Percentiles rank a stretch among this genome's conserved stretches.
These are phyloP conservation scores for Macroteleia sp. DNA, from an alignment of 2,888 invertebrate genomes.

Conservation along the genomic window DNA sequence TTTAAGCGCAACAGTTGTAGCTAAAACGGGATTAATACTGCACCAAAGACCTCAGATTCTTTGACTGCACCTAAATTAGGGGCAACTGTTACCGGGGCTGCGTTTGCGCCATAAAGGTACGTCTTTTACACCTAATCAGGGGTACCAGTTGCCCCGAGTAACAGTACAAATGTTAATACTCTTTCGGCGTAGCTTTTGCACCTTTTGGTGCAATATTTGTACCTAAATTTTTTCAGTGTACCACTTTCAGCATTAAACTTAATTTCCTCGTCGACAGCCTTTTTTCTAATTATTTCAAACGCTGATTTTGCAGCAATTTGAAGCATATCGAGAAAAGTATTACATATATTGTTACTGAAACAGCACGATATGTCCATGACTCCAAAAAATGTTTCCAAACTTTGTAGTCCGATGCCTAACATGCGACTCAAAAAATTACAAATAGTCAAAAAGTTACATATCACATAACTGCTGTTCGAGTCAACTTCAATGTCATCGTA, in stretches of 20 bases:
- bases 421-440: constrained; percentile 1
- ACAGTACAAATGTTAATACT: too few relatives aligned
- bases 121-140: too few relatives aligned
- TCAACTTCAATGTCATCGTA: constrained; percentile 17
- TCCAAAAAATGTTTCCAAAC: constrained; percentile 18
- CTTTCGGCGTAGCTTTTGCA: too few relatives aligned
- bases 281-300: constrained; percentile 13
- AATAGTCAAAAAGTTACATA: constrained; percentile 5
- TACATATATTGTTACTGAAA: constrained; percentile 18
- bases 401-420: constrained; percentile 15
- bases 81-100: too few relatives aligned
- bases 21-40: too few relatives aligned
- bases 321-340: constrained; percentile 8
- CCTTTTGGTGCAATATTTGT: too few relatives aligned
- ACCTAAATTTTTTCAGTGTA: too few relatives aligned
- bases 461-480: constrained; percentile 17
- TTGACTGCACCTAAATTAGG: too few relatives aligned
- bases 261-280: constrained; percentile 20
- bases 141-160: too few relatives aligned
- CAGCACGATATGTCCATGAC: constrained; percentile 15
- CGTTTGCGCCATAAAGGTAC: too few relatives aligned
- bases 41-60: too few relatives aligned
- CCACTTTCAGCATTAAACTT: constrained; percentile 22
- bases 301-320: constrained; percentile 20
- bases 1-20: too few relatives aligned